Conservation (phyloP, 2,888 invertebrate genomes). For the Caenorhabditis doughertyi region DNA sequence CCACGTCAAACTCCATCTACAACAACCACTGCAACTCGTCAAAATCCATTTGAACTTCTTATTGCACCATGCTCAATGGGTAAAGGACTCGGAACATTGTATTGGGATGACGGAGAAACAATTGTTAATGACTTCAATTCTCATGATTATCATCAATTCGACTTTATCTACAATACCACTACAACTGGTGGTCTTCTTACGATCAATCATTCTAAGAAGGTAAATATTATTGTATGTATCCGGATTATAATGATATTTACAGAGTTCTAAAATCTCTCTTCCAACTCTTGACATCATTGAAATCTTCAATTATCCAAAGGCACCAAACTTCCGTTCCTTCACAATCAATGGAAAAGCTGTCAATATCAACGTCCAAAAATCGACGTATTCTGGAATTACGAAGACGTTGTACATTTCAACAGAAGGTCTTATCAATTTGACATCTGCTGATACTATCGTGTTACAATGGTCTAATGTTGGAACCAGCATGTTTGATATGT, state of each 20-base stretch:
- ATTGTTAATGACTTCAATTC: conserved; percentile 64
- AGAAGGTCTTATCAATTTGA: conserved; percentile 57
- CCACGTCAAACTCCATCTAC: conserved; percentile 83
- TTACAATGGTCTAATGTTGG: conserved; percentile 56
- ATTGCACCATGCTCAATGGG: conserved; percentile 83
- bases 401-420: conserved; percentile 61
- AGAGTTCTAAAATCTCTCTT: conserved; percentile 44
- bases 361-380: conserved; percentile 63
- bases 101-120: conserved; percentile 81
- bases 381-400: conserved; percentile 58
- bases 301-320: conserved; percentile 71
- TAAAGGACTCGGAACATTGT: conserved; percentile 68
- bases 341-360: conserved; percentile 67
- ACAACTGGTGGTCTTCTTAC: conserved; percentile 36
- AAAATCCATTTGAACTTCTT: conserved; percentile 87
- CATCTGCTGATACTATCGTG: conserved; percentile 43
- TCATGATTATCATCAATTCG: conserved; percentile 58
- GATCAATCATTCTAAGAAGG: conserved; percentile 51
- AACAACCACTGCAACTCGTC: conserved; percentile 83
- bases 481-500: conserved; percentile 1
- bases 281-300: conserved; percentile 76
- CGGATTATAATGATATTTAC: background rate
- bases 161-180: conserved; percentile 57
- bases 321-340: conserved; percentile 71
- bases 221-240: no score